Base-by-base conservation (phyloP, 2,797 vertebrate species). In the Spinus pinus region DNA sequence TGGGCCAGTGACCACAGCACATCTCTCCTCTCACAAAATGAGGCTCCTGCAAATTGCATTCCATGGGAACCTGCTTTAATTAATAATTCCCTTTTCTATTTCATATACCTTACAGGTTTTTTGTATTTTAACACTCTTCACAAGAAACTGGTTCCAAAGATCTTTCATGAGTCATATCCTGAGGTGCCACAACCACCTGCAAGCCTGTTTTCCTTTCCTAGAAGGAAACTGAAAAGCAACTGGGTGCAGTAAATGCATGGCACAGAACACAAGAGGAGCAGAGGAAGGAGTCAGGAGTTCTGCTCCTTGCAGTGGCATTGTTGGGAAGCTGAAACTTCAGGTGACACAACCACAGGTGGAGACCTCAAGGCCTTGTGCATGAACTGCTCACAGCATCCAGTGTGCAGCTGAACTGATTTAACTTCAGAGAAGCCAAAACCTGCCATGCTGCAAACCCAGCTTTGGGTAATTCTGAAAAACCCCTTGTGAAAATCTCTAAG, bases 131-230 rank as follows among this genome's bases (percentile, higher is more conserved):
- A 58, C 8, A 41, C 6, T 64, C 27, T 51, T 56, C 31, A 73
- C 31, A 58, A 46, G 35, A 33, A 62, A 47, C 1, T 0, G 2
- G n/a, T n/a, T 33, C 71, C 33, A n/a, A 83, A 81, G 53, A 56
- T 28, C 44, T 75, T 69, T 27, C 2, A 39, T 0, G 0, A 50
- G 46, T 27, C 0, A 0, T 8, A 58, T 19, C 41, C 44, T 7
- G 30, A 89, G 60, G 14, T 78, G 24, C 41, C 35, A 27, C 49
- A 78, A 22, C 37, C 3, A n/a, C 30, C 65, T 60, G 51, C n/a
- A 50, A 60, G 75, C 12, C 54, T 42, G 18, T 15, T 31, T 44
- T 49, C 42, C 35, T 33, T 50, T 50, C 50, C 64, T 33, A 41
- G 46, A 19, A 53, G 49, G 37, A 0, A 19, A 49, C 64, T 30